These are phyloP conservation scores for Hydrozoanthus gracilis DNA, from an alignment of 92 coral and sea anemone species.

Conservation along the genomic window DNA sequence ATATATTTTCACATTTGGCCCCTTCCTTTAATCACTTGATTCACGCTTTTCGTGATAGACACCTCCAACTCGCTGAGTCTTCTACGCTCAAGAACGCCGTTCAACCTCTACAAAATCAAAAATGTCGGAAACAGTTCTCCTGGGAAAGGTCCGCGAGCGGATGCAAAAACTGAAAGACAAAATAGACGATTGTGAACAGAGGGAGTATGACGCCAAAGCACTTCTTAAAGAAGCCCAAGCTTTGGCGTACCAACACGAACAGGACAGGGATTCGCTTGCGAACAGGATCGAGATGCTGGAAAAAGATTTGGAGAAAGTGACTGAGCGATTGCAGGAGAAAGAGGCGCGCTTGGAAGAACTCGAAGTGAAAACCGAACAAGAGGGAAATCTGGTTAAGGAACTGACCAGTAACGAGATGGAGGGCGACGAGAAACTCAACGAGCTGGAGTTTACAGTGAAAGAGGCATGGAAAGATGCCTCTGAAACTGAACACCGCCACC, in stretches of 20 bases:
- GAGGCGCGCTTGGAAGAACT: constrained; percentile 54
- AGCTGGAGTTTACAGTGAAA: constrained; percentile 63
- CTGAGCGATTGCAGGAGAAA: constrained; percentile 57
- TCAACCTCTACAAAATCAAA: neutral
- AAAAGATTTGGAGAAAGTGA: constrained; percentile 68
- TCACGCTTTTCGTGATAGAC: constrained; percentile 1
- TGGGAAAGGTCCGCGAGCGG: constrained; percentile 79
- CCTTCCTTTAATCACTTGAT: neutral
- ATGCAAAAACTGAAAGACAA: constrained; percentile 86
- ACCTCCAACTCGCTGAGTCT: neutral
- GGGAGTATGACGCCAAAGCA: constrained; percentile 75
- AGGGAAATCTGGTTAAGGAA: constrained; percentile 71
- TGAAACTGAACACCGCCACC: constrained; percentile 61
- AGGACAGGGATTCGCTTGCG: constrained; percentile 77
- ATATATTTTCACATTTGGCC: constrained; percentile 36
- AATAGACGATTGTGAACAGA: constrained; percentile 81
- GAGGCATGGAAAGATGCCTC: constrained; percentile 71
- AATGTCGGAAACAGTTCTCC: constrained; percentile 43
- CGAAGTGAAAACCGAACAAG: constrained; percentile 64
- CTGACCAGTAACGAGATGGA: constrained; percentile 77
- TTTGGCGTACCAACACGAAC: constrained; percentile 65
- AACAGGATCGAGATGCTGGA: constrained; percentile 71
- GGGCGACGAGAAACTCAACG: constrained; percentile 74
- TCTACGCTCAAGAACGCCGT: neutral
- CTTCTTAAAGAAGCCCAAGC: constrained; percentile 69